Conservation (phyloP, 2,888 invertebrate genomes). For the Oscheius sp. region DNA sequence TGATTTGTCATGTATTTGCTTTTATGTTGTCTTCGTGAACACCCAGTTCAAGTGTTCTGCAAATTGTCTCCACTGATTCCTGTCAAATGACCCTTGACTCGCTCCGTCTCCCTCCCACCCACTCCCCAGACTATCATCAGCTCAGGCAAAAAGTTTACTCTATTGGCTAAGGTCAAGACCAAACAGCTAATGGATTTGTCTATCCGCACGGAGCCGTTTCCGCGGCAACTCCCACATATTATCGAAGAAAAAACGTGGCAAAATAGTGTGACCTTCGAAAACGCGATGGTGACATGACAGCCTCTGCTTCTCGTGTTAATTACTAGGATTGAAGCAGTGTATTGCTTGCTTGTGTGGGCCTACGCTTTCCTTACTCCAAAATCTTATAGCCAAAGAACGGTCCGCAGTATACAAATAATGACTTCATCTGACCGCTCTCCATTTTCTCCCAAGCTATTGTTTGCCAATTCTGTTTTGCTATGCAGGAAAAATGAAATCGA, state of each 20-base stretch:
- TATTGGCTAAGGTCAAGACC: not conserved
- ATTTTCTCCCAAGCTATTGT: constrained; percentile 19
- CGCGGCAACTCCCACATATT: constrained; percentile 10
- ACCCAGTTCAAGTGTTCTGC: constrained; percentile 25
- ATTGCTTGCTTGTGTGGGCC: not conserved
- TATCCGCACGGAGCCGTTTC: not conserved
- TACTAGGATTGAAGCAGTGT: not conserved
- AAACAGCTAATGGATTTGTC: not conserved
- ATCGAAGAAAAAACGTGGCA: not conserved
- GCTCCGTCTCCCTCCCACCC: too few relatives aligned
- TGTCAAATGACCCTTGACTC: not conserved
- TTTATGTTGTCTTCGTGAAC: constrained; percentile 12
- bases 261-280: not conserved
- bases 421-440: constrained; percentile 6
- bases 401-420: not conserved
- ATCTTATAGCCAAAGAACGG: too few relatives aligned
- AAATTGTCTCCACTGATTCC: constrained; percentile 17
- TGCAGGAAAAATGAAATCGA: constrained; percentile 13
- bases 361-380: too few relatives aligned
- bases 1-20: constrained; percentile 12
- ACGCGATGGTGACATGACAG: not conserved
- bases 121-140: too few relatives aligned
- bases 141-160: too few relatives aligned
- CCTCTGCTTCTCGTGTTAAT: not conserved
- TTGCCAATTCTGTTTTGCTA: constrained; percentile 22